phyloP scores from a whole-genome alignment of 2,888 invertebrate species.

The Scrobipalpa costella region DNA sequence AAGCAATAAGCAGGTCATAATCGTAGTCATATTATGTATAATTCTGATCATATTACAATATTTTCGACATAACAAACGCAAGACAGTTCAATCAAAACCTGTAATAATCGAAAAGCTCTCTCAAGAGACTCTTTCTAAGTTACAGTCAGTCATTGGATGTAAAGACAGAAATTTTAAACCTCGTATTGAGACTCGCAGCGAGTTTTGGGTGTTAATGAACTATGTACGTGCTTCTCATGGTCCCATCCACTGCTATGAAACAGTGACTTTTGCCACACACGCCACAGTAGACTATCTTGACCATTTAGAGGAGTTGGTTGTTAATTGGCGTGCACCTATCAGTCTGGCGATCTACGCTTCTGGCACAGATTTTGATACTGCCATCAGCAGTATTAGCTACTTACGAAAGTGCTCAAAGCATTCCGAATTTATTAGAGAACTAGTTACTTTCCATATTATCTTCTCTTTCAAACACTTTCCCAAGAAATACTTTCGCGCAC shows the following conservation, averaged over 20 bases:
- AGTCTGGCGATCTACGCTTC: constrained; percentile 11
- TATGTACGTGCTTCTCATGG: constrained; percentile 1
- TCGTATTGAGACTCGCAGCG: not conserved
- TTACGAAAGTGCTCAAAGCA: not conserved
- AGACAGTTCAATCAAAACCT: not conserved
- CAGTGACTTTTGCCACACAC: constrained; percentile 4
- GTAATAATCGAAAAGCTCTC: not conserved
- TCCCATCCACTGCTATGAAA: not conserved
- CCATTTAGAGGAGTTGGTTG: not conserved
- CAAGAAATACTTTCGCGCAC: not conserved
- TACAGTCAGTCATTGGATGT: not conserved
- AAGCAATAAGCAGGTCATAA: not conserved
- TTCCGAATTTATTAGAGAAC: not conserved
- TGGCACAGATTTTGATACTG: not conserved
- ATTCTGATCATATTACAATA: not conserved
- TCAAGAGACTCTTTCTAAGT: not conserved
- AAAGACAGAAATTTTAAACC: not conserved
- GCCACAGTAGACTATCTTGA: not conserved
- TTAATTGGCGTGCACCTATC: not conserved
- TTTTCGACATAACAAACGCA: not conserved
- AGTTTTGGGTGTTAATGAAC: constrained; percentile 8
- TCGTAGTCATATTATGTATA: not conserved
- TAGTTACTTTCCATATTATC: constrained; percentile 4
- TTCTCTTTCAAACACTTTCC: not conserved
- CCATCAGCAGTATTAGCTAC: not conserved